Conservation (phyloP, 23 tunicate genomes). For the Halocynthia aurantium region DNA sequence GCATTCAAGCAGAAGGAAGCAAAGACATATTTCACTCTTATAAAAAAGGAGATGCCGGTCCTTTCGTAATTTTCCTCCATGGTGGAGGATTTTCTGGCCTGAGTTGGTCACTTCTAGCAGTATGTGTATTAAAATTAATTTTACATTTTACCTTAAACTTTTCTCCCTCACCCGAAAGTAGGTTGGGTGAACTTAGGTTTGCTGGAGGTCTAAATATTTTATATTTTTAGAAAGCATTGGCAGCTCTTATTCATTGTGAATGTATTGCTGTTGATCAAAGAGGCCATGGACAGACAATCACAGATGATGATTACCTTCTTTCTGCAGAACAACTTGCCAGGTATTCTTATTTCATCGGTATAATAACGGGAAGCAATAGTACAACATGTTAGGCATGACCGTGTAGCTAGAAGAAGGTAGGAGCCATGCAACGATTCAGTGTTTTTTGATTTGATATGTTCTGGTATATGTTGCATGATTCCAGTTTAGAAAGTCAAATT, state of each 20-base stretch:
- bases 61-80: constrained; percentile 55
- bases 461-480: constrained; percentile 46
- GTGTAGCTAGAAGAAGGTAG: no score
- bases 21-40: constrained; percentile 37
- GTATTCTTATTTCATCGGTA: background rate
- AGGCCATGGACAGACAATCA: constrained; percentile 70
- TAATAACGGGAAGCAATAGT: no score
- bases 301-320: constrained; percentile 44
- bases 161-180: no score
- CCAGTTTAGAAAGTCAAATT: constrained; percentile 7
- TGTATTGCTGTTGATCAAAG: constrained; percentile 75
- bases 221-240: constrained; percentile 34
- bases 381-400: no score
- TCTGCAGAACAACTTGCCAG: constrained; percentile 42
- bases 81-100: constrained; percentile 95
- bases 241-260: constrained; percentile 36
- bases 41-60: constrained; percentile 38
- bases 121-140: constrained; percentile 18
- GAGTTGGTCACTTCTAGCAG: constrained; percentile 72
- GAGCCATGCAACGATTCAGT: no score
- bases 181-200: no score
- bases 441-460: constrained; percentile 7
- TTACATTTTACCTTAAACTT: no score
- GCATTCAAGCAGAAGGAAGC: constrained; percentile 19
- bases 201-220: background rate